Evolutionary conservation across 2,113 vertebrate species (phyloP).

Genomic region (cattle (Bos taurus)): DNA sequence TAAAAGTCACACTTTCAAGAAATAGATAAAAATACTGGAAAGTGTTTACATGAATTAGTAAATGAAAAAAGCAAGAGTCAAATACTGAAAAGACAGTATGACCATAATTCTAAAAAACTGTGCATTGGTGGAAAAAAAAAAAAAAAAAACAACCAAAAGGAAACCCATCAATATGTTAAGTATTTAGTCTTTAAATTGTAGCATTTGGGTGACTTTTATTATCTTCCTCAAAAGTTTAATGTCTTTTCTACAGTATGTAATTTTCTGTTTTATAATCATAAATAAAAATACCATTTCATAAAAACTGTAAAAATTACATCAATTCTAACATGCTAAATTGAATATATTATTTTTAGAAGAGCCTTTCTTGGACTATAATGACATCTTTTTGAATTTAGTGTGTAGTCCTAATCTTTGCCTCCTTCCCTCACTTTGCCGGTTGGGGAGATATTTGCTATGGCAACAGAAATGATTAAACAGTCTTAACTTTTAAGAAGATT

Average conservation of each 20-base stretch:
- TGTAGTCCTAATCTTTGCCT: neutral
- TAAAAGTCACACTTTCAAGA: neutral
- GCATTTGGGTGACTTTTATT: neutral
- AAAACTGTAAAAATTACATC: neutral
- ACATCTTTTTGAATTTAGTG: neutral
- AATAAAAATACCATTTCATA: neutral
- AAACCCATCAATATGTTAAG: neutral
- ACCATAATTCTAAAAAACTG: neutral
- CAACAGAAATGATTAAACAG: neutral
- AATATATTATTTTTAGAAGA: neutral
- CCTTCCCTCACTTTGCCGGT: neutral
- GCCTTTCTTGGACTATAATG: neutral
- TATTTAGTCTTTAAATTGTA: neutral
- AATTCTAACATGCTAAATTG: neutral
- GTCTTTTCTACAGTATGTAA: neutral
- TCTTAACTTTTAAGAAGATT: neutral
- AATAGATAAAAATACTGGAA: neutral
- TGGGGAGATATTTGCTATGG: neutral
- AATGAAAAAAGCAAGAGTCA: neutral
- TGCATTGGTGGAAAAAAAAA: neutral
- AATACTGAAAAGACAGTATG: neutral
- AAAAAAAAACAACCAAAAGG: neutral
- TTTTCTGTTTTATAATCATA: conserved; percentile 7
- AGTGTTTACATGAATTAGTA: neutral
- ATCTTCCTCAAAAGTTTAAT: neutral